Conservation (phyloP, 2,888 invertebrate genomes). For the Zelleria hepariella region DNA sequence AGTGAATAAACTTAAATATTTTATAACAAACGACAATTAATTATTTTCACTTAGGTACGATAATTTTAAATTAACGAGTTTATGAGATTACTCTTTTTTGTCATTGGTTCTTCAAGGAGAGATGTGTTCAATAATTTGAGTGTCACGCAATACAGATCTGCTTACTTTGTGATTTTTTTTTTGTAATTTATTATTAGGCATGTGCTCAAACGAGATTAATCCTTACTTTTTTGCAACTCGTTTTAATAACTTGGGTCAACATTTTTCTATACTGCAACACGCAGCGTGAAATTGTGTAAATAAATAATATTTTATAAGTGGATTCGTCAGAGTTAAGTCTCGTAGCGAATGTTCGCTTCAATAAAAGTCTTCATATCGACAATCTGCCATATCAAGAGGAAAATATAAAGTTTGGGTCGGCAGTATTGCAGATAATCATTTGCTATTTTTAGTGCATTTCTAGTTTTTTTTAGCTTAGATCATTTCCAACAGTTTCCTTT, state of each 20-base stretch:
- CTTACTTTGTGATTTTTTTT: constrained; percentile 60
- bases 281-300: constrained; percentile 28
- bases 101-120: background rate
- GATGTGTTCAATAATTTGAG: constrained; percentile 9
- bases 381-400: constrained; percentile 77
- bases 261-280: background rate
- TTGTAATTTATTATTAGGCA: constrained; percentile 35
- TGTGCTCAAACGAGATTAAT: constrained; percentile 63
- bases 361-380: constrained; percentile 74
- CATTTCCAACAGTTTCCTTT: background rate
- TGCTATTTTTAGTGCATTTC: constrained; percentile 18
- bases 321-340: constrained; percentile 53
- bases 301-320: constrained; percentile 40
- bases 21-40: background rate
- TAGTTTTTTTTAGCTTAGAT: background rate
- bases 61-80: constrained; percentile 9
- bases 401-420: constrained; percentile 66
- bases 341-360: constrained; percentile 48
- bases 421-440: constrained; percentile 50
- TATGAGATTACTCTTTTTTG: constrained; percentile 4
- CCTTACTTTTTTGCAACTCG: background rate
- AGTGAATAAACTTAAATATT: constrained; percentile 52
- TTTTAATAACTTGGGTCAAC: constrained; percentile 10
- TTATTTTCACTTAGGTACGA: constrained; percentile 5
- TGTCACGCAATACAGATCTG: constrained; percentile 52